Conservation (phyloP, 2,113 vertebrate species). For the Paraplagusia blochii region DNA sequence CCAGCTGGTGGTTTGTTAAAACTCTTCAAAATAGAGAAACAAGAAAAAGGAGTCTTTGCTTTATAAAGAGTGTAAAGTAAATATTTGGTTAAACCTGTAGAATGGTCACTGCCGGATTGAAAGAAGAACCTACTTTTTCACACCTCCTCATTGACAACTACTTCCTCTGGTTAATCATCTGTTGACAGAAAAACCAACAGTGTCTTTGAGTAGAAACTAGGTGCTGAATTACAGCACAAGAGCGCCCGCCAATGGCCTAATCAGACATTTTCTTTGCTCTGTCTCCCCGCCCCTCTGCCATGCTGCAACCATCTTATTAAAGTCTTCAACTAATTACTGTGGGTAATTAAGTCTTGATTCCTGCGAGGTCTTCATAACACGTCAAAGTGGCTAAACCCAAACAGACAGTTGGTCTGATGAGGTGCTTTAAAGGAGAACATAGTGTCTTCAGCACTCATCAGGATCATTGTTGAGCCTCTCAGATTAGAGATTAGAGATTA, state of each 20-base stretch:
- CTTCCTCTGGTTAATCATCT: conserved; percentile 8
- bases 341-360: conserved; percentile 67
- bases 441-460: conserved; percentile 35
- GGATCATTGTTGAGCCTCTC: conserved; percentile 43
- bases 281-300: conserved; percentile 17
- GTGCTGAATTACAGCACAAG: conserved; percentile 40
- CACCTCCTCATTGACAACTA: conserved; percentile 36
- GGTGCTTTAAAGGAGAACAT: conserved; percentile 34
- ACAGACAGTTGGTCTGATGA: conserved; percentile 53
- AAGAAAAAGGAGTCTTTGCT: too few species aligned
- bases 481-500: conserved; percentile 57
- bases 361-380: conserved; percentile 47
- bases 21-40: too few species aligned
- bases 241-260: background rate
- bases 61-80: background rate
- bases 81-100: background rate
- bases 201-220: conserved; percentile 10
- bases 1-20: background rate
- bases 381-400: conserved; percentile 42
- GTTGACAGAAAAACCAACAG: conserved; percentile 30
- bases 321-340: conserved; percentile 65
- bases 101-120: background rate
- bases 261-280: conserved; percentile 12
- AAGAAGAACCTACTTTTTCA: conserved; percentile 37
- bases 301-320: conserved; percentile 55